These are phyloP conservation scores for Pecten maximus DNA, from an alignment of 2,888 invertebrate genomes.

Conservation along the genomic window DNA sequence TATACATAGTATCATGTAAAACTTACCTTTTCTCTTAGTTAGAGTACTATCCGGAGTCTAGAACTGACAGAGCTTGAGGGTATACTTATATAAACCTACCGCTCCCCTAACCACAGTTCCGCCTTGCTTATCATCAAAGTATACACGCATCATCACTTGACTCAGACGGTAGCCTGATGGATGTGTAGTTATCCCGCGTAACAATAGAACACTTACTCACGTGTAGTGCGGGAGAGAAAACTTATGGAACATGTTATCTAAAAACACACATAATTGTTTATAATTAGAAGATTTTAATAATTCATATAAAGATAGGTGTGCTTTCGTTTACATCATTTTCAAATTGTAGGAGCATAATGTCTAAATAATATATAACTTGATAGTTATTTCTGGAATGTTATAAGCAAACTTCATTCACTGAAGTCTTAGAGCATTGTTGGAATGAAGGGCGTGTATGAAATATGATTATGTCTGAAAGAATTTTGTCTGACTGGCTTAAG, in stretches of 20 bases:
- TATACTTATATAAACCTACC: not conserved
- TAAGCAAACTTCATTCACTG: not conserved
- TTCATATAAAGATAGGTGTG: no score
- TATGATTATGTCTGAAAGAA: not conserved
- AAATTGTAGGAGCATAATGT: no score
- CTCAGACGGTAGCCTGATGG: not conserved
- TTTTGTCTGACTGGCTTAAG: not conserved
- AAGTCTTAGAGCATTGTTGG: not conserved
- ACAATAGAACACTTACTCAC: not conserved
- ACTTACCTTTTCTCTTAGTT: not conserved
- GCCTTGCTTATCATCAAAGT: conserved; percentile 26
- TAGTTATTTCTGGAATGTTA: no score
- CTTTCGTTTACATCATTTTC: no score
- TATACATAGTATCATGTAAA: not conserved
- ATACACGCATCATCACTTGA: conserved; percentile 30
- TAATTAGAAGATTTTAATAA: no score
- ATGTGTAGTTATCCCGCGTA: not conserved
- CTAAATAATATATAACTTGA: no score
- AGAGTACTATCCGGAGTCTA: not conserved
- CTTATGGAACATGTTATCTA: no score
- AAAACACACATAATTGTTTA: no score
- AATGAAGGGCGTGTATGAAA: not conserved
- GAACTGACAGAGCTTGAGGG: not conserved
- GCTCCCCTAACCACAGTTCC: not conserved
- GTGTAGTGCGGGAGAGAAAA: not conserved